Conservation (phyloP, 2,113 vertebrate species). For the Crotalus viridis region DNA sequence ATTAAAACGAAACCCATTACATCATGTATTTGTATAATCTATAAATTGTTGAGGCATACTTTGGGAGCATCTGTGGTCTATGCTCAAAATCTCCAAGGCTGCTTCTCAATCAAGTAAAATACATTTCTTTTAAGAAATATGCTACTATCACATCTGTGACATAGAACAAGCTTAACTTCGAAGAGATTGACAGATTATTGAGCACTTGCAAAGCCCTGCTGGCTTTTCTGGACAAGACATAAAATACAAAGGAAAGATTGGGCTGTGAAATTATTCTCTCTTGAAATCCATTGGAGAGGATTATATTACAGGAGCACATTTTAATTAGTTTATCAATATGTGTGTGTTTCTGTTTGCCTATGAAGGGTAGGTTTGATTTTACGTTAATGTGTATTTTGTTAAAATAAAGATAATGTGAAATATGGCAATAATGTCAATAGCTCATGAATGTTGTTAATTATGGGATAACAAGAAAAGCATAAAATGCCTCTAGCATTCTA, state of each 20-base stretch:
- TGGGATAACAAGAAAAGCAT: constrained; percentile 48
- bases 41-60: neutral
- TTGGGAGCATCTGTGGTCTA: neutral
- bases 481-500: constrained; percentile 73
- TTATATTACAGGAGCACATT: neutral
- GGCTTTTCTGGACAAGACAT: neutral
- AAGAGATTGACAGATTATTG: neutral
- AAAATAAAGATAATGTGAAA: constrained; percentile 4
- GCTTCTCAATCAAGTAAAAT: neutral
- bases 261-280: neutral
- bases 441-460: constrained; percentile 48
- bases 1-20: neutral
- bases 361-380: neutral
- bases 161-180: neutral
- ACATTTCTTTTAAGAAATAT: neutral
- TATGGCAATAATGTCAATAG: neutral
- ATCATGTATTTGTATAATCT: neutral
- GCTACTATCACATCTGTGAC: neutral
- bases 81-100: neutral
- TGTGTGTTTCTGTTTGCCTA: neutral
- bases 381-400: neutral
- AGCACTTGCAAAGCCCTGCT: neutral
- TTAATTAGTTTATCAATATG: neutral
- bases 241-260: neutral
- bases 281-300: neutral